Base-by-base conservation (phyloP, 1,140 invertebrate species). In the Trialeurodes vaporariorum region DNA sequence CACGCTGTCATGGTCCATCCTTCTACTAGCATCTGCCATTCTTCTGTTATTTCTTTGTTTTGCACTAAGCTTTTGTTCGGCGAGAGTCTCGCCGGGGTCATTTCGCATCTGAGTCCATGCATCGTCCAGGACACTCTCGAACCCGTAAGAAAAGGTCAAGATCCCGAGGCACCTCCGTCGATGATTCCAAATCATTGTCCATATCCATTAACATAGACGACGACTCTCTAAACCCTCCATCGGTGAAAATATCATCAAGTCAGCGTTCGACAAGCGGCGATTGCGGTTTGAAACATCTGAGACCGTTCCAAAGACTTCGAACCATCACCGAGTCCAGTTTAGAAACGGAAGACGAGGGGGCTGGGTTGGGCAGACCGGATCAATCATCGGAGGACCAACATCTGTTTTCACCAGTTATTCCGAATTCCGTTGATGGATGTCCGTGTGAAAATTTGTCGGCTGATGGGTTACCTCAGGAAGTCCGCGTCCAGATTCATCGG, bases 1-100 rank as follows among this genome's bases (percentile, higher is more conserved):
- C 72, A 79, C 81, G 67, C 73, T 86, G 66, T 85, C 83, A 59
- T 86, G 84, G 84, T 85, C 84, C 22, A 82, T 82, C 69, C 83
- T 85, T 77, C 77, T 85, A 67, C 74, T 85, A 67, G 76, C 79
- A 21, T 77, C 78, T 27, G 80, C 82, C 2, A 81, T 84, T 67
- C 77, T 78, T 5, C 73, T 83, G 25, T 77, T 84, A 68, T 74
- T 85, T 71, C 72, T 85, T 21, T 85, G 83, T 76, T 84, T 84
- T 71, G 79, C 79, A 59, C 76, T 85, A 70, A 84, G 83, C 75
- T 84, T 84, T 77, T 83, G 82, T 73, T 73, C 80, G 77, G 73
- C 78, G 74, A 63, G 78, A 75, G 63, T 67, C 59, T 49, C 34
- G 34, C 34, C 34, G 5, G 34, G 34, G 34, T 49, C 34, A 49